phyloP scores from a whole-genome alignment of 2,888 invertebrate genomes.

The Slavum lentiscoides region DNA sequence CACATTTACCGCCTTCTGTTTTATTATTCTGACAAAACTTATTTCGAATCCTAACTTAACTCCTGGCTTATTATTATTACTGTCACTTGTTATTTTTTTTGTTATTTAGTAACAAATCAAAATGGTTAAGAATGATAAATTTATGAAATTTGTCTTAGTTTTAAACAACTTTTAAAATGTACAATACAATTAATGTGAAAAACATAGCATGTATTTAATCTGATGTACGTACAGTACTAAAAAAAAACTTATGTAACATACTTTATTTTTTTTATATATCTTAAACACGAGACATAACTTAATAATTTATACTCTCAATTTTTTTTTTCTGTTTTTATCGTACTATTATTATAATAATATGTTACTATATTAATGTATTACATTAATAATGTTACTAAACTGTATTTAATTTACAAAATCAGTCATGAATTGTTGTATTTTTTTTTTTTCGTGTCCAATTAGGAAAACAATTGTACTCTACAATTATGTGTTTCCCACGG shows the following conservation, averaged over 20 bases:
- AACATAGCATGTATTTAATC: neutral
- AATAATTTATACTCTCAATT: conserved; percentile 8
- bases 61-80: conserved; percentile 33
- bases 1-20: neutral
- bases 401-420: conserved; percentile 8
- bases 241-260: conserved; percentile 13
- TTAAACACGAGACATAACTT: neutral
- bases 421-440: neutral
- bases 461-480: neutral
- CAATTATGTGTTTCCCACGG: neutral
- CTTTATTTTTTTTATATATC: conserved; percentile 14
- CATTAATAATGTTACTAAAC: conserved; percentile 10
- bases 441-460: conserved; percentile 2
- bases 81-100: conserved; percentile 44
- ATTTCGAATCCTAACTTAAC: conserved; percentile 15
- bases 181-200: neutral
- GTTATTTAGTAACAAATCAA: conserved; percentile 43
- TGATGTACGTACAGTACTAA: neutral
- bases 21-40: conserved; percentile 34
- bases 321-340: conserved; percentile 2
- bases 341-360: no score
- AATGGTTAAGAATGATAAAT: conserved; percentile 19
- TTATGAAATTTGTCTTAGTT: neutral
- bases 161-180: neutral
- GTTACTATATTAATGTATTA: no score